Evolutionary conservation across 2,113 vertebrate genomes (phyloP), one percentile per base, ranked within the genome.

Genomic region (Nothoprocta pentlandii): DNA sequence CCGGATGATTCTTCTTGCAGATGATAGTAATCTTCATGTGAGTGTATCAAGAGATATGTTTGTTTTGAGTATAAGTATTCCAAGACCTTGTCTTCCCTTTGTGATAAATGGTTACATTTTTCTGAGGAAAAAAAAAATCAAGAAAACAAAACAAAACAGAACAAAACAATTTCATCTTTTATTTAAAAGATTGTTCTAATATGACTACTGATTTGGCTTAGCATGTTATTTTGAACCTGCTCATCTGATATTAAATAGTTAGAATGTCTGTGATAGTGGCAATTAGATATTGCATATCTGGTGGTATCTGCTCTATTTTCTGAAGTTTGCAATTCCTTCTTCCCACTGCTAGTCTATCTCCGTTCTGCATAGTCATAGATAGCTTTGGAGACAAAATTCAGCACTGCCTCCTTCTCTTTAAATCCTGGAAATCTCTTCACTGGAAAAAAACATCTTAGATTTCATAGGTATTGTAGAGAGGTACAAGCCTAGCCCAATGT

Each of bases 291-390:
- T 85, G 16, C 30, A 66, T 11, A 6, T 85, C 44, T 22, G 6
- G 20, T 14, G 28, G 23, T 62, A 59, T 36, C 5, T 42, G 7
- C 28, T 80, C n/a, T 0, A 0, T 54, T 74, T 81, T 23, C 17
- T 85, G 28, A 41, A 53, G 5, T 46, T 85, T 66, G 22, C 2
- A 49, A 26, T 85, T 89, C 6, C 15, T 47, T 80, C 44, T 80
- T 63, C 62, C 12, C 1, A 0, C 11, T 74, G 6, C 7, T 66
- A 69, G 30, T 2, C 12, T 64, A 34, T 17, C 53, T 81, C 47
- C 78, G 81, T 87, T 53, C 12, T 42, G 8, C 16, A 15, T 19
- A 74, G 28, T 32, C 39, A 36, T 49, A 85, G 25, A 36, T 39
- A 85, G 25, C 9, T 8, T 20, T 49, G 1, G 11, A 6, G 32